These are phyloP conservation scores for Pterostichus niger DNA, from an alignment of 2,888 invertebrate genomes.

Conservation along the genomic window DNA sequence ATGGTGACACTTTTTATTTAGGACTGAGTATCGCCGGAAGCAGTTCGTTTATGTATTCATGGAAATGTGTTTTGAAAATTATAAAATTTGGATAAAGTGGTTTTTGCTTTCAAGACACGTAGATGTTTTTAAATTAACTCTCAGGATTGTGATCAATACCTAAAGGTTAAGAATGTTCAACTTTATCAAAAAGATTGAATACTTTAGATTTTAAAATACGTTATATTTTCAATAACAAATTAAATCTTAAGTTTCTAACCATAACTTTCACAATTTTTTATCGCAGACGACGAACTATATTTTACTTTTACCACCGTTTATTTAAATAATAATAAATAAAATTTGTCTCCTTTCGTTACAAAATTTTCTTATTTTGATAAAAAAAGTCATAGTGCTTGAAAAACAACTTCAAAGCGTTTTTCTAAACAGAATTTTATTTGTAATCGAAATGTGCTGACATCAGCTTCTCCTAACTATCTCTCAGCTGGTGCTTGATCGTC, in stretches of 20 bases:
- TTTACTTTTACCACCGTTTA: too few species aligned
- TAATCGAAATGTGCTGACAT: constrained; percentile 1
- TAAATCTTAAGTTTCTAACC: constrained; percentile 14
- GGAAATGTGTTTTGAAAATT: constrained; percentile 44
- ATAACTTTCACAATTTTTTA: too few species aligned
- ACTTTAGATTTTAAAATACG: background rate
- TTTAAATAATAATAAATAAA: too few species aligned
- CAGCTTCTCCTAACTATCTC: constrained; percentile 5
- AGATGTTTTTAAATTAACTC: constrained; percentile 39
- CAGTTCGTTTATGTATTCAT: constrained; percentile 25
- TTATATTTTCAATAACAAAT: constrained; percentile 29
- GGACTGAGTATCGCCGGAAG: constrained; percentile 15
- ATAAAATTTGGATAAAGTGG: constrained; percentile 42
- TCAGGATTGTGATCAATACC: constrained; percentile 16
- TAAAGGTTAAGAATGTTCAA: constrained; percentile 4
- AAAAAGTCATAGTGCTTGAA: too few species aligned
- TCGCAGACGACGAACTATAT: too few species aligned
- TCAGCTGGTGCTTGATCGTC: constrained; percentile 32
- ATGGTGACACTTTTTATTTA: background rate
- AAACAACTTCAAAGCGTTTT: too few species aligned
- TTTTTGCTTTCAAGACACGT: constrained; percentile 34
- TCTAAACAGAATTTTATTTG: too few species aligned
- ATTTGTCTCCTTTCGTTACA: too few species aligned
- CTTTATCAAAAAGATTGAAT: background rate
- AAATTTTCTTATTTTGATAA: too few species aligned